Base-by-base conservation (phyloP, 2,797 vertebrate species). In the Euphonia xanthogaster region DNA sequence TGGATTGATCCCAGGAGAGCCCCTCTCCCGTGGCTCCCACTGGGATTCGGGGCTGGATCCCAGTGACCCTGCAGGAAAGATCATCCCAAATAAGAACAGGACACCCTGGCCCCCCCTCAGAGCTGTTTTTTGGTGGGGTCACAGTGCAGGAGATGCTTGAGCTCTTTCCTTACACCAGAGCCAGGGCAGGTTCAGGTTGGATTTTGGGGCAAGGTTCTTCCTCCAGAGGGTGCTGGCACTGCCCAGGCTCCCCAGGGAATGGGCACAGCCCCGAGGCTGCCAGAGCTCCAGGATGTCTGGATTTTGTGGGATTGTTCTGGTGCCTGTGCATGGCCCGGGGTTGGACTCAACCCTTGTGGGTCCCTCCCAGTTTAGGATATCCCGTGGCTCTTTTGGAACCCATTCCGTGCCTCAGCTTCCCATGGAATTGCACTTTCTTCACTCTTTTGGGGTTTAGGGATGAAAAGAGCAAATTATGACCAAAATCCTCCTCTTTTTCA, bases 111-210 rank as follows among this genome's bases (percentile, higher is more conserved):
- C 9, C 42, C 17, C 19, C 28, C 27, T n/a, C 72, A 45, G 37
- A 44, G 19, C 72, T 51, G 42, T 0, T 50, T 58, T 63, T 71
- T 0, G 0, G 1, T 30, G 24, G 53, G 33, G 35, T 54, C 48
- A 3, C 0, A 1, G 7, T 3, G 25, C 5, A 35, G 45, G 61
- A 65, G 54, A 6, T 27, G 12, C 16, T 48, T 10, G 0, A 4
- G 5, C 19, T n/a, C 18, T 33, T 28, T 72, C 65, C 35, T 51
- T 25, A 0, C 2, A 3, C 15, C 66, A 53, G 39, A 16, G 62
- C 23, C 48, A 30, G 75, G 33, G 22, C 2, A 27, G 40, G 18
- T 0, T 40, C 1, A 9, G 40, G 42, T 0, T 44, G 77, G 42
- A 7, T 70, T 44, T 62, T 5, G 70, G 48, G 2, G 2, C 12